Conservation (phyloP, 2,888 invertebrate species). For the Scaptomyza cyrtandrae region DNA sequence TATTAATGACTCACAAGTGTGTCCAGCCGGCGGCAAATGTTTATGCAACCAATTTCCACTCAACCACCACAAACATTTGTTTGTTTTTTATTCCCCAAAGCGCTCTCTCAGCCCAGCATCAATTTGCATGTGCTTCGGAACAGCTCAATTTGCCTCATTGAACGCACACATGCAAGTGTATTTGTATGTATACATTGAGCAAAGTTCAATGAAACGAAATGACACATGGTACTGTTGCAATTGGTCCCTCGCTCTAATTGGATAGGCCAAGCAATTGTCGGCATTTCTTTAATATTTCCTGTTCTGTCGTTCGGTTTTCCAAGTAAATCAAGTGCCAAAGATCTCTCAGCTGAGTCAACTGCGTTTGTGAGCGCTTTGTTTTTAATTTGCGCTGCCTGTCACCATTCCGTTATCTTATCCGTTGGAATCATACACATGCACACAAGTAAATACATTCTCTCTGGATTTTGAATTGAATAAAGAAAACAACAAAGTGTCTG, state of each 20-base stretch:
- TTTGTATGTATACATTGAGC: conserved; percentile 20
- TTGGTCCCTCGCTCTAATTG: conserved; percentile 60
- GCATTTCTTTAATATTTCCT: conserved; percentile 38
- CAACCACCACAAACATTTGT: conserved; percentile 69
- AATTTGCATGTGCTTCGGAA: conserved; percentile 54
- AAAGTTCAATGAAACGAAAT: conserved; percentile 74
- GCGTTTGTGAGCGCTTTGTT: not conserved
- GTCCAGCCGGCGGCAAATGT: conserved; percentile 40
- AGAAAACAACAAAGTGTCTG: conserved; percentile 16
- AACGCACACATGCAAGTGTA: not conserved
- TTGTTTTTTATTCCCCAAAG: conserved; percentile 37
- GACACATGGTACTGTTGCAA: conserved; percentile 65
- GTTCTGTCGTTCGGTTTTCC: conserved; percentile 3
- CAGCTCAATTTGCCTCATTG: conserved; percentile 52
- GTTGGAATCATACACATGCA: conserved; percentile 15
- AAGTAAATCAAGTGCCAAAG: conserved; percentile 18
- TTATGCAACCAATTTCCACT: conserved; percentile 72
- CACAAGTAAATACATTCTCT: not conserved
- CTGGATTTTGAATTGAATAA: not conserved
- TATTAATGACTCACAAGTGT: conserved; percentile 57
- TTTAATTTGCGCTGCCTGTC: conserved; percentile 14
- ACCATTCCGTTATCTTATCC: conserved; percentile 55
- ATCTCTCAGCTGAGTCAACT: conserved; percentile 48
- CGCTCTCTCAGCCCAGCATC: conserved; percentile 25
- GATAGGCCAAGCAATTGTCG: conserved; percentile 24